Percentiles rank a stretch among this genome's conserved stretches.
These are phyloP conservation scores for Rhyzopertha dominica DNA, from an alignment of 1,140 invertebrate genomes.

Conservation along the genomic window DNA sequence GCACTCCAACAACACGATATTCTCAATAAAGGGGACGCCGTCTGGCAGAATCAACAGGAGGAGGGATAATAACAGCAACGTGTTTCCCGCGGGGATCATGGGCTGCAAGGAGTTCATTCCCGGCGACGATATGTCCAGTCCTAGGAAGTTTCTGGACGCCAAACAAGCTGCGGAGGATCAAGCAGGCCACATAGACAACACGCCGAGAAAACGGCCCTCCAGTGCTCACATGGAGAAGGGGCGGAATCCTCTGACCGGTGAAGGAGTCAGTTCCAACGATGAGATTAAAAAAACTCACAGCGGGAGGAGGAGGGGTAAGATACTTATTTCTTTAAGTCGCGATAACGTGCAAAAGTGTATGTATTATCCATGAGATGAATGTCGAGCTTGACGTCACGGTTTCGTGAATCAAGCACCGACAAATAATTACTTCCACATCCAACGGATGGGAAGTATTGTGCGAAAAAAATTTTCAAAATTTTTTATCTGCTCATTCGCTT, in stretches of 20 bases:
- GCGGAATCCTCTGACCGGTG: conserved; percentile 36
- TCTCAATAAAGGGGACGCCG: conserved; percentile 24
- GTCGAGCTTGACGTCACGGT: no score
- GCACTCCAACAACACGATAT: conserved; percentile 16
- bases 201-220: conserved; percentile 11
- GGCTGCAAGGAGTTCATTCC: conserved; percentile 14
- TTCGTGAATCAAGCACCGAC: no score
- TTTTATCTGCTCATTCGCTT: no score
- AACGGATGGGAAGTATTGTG: no score
- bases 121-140: conserved; percentile 9
- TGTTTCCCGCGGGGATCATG: conserved; percentile 28
- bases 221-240: conserved; percentile 4
- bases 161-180: conserved; percentile 10
- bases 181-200: conserved; percentile 21
- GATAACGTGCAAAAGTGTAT: conserved; percentile 1
- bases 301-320: conserved; percentile 28
- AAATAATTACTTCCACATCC: no score
- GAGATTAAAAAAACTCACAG: conserved; percentile 29
- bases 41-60: conserved; percentile 24
- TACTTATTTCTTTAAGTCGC: neutral
- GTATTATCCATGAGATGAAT: no score
- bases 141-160: conserved; percentile 20
- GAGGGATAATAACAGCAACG: conserved; percentile 21
- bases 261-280: conserved; percentile 33
- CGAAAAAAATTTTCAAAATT: no score